Evolutionary conservation across 1,140 invertebrate species (phyloP).

Genomic region (Drosophila dunni): DNA sequence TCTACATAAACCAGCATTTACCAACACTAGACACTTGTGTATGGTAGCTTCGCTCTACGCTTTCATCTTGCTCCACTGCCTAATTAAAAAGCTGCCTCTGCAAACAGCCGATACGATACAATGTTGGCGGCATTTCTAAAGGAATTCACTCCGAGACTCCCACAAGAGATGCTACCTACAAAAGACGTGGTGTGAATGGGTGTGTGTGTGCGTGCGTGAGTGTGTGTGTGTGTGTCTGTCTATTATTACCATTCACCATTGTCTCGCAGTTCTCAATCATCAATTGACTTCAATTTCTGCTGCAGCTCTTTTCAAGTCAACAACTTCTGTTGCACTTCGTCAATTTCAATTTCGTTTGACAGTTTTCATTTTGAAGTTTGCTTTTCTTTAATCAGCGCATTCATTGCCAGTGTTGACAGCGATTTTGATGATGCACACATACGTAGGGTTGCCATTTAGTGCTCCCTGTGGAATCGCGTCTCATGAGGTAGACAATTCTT

Average conservation of each 20-base stretch:
- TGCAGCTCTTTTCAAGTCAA: slow-evolving; percentile 39
- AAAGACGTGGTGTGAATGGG: background rate
- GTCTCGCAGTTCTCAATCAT: slow-evolving; percentile 44
- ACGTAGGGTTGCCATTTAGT: background rate
- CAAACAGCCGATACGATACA: slow-evolving; percentile 20
- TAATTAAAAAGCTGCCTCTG: slow-evolving; percentile 42
- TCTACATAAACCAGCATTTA: no score
- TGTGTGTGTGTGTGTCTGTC: slow-evolving; percentile 9
- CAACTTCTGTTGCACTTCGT: slow-evolving; percentile 49
- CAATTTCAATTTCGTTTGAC: slow-evolving; percentile 52
- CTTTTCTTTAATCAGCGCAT: slow-evolving; percentile 21
- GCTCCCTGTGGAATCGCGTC: background rate
- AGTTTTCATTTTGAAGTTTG: slow-evolving; percentile 36
- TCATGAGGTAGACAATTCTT: slow-evolving; percentile 5
- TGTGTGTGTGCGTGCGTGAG: background rate
- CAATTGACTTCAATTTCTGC: slow-evolving; percentile 53
- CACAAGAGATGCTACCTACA: background rate
- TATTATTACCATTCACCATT: slow-evolving; percentile 49
- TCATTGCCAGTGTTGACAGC: slow-evolving; percentile 30
- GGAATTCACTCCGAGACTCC: slow-evolving; percentile 21
- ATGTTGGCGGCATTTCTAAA: slow-evolving; percentile 41
- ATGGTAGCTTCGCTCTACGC: background rate
- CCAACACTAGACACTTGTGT: background rate
- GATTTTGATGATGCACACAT: slow-evolving; percentile 7
- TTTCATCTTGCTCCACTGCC: slow-evolving; percentile 13